Conservation (phyloP, 53 echinoderm and acorn worm species). For the Antedon mediterranea region DNA sequence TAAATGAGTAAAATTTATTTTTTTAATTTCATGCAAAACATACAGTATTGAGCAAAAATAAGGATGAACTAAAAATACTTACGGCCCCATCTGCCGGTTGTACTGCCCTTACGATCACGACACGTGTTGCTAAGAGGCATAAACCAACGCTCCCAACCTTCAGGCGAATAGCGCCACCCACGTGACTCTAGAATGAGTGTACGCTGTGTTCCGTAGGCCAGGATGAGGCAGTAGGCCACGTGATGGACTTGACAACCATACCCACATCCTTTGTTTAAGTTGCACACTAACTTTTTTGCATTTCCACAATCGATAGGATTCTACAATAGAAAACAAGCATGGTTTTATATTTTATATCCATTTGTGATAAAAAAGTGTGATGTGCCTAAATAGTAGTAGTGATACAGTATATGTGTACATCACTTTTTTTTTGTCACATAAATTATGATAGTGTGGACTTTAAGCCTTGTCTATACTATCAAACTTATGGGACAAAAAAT, state of each 20-base stretch:
- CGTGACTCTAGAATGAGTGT: constrained; percentile 74
- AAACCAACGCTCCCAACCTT: constrained; percentile 95
- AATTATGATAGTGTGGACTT: no score
- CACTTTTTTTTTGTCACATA: no score
- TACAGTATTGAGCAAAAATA: no score
- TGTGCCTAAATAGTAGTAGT: no score
- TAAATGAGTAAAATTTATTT: no score
- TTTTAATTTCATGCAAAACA: no score
- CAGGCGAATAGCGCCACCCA: constrained; percentile 83
- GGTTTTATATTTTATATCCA: no score
- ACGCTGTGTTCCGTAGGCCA: constrained; percentile 78
- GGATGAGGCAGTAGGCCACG: constrained; percentile 79
- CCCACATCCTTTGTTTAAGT: constrained; percentile 83
- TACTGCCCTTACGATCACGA: constrained; percentile 36
- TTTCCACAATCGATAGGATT: constrained; percentile 74
- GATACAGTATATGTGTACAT: no score
- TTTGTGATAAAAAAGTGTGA: no score
- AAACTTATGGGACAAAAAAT: no score
- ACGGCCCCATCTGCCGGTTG: constrained; percentile 70
- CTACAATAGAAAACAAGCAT: constrained; percentile 14
- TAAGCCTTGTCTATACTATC: no score
- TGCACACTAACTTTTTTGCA: constrained; percentile 89
- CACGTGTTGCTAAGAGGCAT: constrained; percentile 76
- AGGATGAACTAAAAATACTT: no score
- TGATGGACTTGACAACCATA: constrained; percentile 96